Evolutionary conservation across 2,888 invertebrate genomes (phyloP).

Genomic region (Noctuana brunneofusca): DNA sequence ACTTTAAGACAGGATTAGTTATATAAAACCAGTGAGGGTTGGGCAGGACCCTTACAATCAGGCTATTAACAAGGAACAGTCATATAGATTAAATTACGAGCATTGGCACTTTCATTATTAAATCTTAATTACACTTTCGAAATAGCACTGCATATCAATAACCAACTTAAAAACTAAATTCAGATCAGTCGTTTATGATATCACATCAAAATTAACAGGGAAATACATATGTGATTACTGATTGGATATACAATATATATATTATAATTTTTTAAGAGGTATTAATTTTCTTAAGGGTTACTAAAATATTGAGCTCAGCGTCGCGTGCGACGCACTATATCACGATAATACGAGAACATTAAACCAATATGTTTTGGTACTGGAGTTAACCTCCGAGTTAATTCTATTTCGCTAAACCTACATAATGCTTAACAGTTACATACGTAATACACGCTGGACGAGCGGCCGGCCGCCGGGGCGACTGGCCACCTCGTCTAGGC

Average conservation of each 20-base stretch:
- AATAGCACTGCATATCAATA: slow-evolving; percentile 83
- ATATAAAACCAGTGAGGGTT: slow-evolving; percentile 62
- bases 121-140: slow-evolving; percentile 81
- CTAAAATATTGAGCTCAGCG: slow-evolving; percentile 83
- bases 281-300: slow-evolving; percentile 83
- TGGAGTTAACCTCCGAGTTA: slow-evolving; percentile 75
- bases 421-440: slow-evolving; percentile 82
- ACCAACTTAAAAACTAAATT: slow-evolving; percentile 84
- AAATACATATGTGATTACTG: slow-evolving; percentile 82
- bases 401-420: slow-evolving; percentile 82
- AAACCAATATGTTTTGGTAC: slow-evolving; percentile 82
- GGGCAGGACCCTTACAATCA: slow-evolving; percentile 49
- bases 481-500: slow-evolving; percentile 52
- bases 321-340: slow-evolving; percentile 78
- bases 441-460: slow-evolving; percentile 63
- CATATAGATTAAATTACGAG: slow-evolving; percentile 82
- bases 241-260: slow-evolving; percentile 78
- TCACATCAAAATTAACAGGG: slow-evolving; percentile 85
- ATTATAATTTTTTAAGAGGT: slow-evolving; percentile 81
- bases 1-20: slow-evolving; percentile 63
- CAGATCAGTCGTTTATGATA: slow-evolving; percentile 85
- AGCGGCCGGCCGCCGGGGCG: slow-evolving; percentile 37
- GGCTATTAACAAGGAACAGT: slow-evolving; percentile 77
- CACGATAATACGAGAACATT: slow-evolving; percentile 81
- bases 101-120: slow-evolving; percentile 84